phyloP scores from a whole-genome alignment of 2,797 vertebrate genomes.

The Iguana delicatissima region DNA sequence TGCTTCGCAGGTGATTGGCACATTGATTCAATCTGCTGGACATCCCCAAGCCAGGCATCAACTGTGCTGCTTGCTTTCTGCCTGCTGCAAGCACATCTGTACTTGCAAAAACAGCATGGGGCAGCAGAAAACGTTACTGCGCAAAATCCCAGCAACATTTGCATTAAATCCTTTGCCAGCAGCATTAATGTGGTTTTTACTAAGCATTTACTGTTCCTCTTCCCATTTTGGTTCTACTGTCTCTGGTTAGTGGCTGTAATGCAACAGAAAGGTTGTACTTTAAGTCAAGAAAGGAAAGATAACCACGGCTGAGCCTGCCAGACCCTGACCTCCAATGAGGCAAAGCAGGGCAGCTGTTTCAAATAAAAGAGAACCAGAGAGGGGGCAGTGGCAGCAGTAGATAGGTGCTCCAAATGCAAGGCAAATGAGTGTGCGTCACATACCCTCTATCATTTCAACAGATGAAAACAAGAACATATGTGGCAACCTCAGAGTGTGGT shows the following conservation, averaged over 20 bases:
- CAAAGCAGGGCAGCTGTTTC: neutral
- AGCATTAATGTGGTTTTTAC: neutral
- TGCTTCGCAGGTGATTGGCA: neutral
- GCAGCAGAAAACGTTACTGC: neutral
- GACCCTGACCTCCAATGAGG: neutral
- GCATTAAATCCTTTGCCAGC: neutral
- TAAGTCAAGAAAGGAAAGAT: neutral
- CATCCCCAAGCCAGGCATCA: neutral
- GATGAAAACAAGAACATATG: too few species aligned
- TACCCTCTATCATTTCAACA: too few species aligned
- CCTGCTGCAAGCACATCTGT: neutral
- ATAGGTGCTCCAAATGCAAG: neutral
- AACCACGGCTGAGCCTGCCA: neutral
- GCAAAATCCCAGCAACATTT: neutral
- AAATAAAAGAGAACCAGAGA: neutral
- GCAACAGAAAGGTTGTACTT: neutral
- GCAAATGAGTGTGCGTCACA: too few species aligned
- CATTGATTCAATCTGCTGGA: neutral
- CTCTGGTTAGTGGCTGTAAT: neutral
- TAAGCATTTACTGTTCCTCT: neutral
- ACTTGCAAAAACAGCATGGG: slow-evolving; percentile 8
- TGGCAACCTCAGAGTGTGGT: too few species aligned
- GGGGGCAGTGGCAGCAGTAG: neutral
- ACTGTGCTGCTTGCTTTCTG: neutral
- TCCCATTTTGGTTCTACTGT: neutral